phyloP scores from a whole-genome alignment of 2,113 vertebrate species.

The Condylura cristata region DNA sequence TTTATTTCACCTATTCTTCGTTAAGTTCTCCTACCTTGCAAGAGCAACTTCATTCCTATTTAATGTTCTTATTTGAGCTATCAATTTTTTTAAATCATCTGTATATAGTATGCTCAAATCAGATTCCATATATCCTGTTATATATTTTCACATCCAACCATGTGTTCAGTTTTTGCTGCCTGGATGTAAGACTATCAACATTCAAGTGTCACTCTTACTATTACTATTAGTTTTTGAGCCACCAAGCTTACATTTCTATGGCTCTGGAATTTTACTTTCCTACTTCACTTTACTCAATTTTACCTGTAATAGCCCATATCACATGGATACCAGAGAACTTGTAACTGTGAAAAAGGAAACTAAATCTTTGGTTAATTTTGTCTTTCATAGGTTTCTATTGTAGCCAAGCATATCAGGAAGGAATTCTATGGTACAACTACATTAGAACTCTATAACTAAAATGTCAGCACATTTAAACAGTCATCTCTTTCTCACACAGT shows the following conservation, averaged over 20 bases:
- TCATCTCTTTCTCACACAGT: constrained; percentile 35
- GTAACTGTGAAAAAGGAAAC: constrained; percentile 52
- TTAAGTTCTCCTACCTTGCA: constrained; percentile 7
- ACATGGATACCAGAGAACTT: constrained; percentile 41
- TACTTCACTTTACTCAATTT: constrained; percentile 59
- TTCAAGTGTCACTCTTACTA: constrained; percentile 47
- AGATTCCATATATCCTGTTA: background rate
- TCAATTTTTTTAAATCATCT: constrained; percentile 25
- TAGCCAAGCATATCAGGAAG: constrained; percentile 34
- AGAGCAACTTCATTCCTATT: constrained; percentile 34
- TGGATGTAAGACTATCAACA: constrained; percentile 62
- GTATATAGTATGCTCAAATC: constrained; percentile 12
- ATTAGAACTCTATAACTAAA: constrained; percentile 52
- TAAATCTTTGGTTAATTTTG: constrained; percentile 58
- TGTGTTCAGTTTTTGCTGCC: constrained; percentile 52
- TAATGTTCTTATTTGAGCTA: background rate
- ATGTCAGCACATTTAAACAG: constrained; percentile 60
- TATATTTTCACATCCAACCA: constrained; percentile 45
- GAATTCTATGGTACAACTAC: background rate
- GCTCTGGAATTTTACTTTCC: constrained; percentile 56
- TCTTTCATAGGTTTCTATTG: constrained; percentile 52
- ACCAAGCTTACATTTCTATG: constrained; percentile 52
- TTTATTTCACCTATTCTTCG: constrained; percentile 20
- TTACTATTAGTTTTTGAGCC: constrained; percentile 54
- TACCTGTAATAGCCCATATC: constrained; percentile 55